Conservation (phyloP, 2,113 vertebrate species). For the Megalops atlanticus region DNA sequence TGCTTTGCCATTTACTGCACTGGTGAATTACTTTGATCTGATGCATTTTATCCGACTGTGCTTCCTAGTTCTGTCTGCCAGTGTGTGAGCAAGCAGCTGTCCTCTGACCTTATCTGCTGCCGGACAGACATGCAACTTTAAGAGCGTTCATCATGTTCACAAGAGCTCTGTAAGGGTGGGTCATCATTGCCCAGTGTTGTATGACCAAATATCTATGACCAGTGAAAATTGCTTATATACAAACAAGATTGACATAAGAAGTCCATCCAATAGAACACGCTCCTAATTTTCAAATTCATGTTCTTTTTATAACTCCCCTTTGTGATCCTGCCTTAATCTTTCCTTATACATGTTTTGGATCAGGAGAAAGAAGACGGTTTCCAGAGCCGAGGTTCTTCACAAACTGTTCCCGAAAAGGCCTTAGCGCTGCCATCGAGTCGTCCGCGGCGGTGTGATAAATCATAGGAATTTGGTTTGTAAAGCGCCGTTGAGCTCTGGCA, state of each 20-base stretch:
- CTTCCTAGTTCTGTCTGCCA: background rate
- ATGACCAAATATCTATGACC: no score
- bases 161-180: no score
- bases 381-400: background rate
- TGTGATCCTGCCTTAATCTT: no score
- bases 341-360: background rate
- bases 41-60: background rate
- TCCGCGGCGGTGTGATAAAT: conserved; percentile 50
- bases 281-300: no score
- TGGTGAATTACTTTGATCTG: background rate
- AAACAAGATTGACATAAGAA: no score
- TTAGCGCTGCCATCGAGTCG: conserved; percentile 59
- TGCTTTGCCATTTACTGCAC: background rate
- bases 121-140: no score
- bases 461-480: conserved; percentile 67
- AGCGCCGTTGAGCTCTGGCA: conserved; percentile 73
- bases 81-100: background rate
- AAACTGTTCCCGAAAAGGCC: conserved; percentile 24
- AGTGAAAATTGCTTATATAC: no score
- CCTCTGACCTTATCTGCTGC: no score
- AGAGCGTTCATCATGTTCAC: no score
- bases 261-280: no score
- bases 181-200: no score
- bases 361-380: background rate
- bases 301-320: no score